phyloP scores from a whole-genome alignment of 2,888 invertebrate species.

The Cecidostiba fungosa region DNA sequence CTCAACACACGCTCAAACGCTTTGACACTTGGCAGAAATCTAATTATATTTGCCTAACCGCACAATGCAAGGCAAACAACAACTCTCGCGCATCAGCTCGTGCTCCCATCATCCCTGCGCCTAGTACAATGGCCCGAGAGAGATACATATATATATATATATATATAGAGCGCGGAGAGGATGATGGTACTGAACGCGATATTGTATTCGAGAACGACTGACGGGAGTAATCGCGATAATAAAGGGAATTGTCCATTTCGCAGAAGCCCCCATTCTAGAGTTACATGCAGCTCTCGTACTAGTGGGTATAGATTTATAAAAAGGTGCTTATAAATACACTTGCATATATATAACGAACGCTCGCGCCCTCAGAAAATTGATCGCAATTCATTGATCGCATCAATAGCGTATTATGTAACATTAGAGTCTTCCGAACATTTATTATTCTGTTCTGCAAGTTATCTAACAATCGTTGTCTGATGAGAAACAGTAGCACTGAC shows the following conservation, averaged over 20 bases:
- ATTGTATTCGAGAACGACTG: slow-evolving; percentile 14
- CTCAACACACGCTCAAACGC: not conserved
- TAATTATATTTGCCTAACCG: slow-evolving; percentile 6
- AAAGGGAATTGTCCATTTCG: slow-evolving; percentile 60
- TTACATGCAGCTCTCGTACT: slow-evolving; percentile 50
- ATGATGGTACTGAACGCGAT: slow-evolving; percentile 50
- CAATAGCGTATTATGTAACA: not conserved
- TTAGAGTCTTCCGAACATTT: too few relatives aligned
- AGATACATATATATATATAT: too few relatives aligned
- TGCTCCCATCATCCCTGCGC: not conserved
- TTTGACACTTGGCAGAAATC: not conserved
- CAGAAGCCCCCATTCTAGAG: slow-evolving; percentile 62
- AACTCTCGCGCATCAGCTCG: not conserved
- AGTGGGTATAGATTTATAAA: slow-evolving; percentile 19
- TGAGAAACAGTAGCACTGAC: not conserved
- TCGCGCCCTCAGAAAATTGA: slow-evolving; percentile 41
- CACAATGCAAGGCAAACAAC: not conserved
- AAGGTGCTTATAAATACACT: not conserved
- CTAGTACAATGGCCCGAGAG: slow-evolving; percentile 25
- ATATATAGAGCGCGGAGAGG: not conserved
- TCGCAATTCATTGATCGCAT: slow-evolving; percentile 10
- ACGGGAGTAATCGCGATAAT: slow-evolving; percentile 50
- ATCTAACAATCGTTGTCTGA: not conserved
- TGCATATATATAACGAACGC: not conserved
- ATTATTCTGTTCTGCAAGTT: too few relatives aligned